Evolutionary conservation across 2,888 invertebrate species (phyloP), one percentile per base, ranked within the genome.

Genomic region (Eupithecia dodoneata): DNA sequence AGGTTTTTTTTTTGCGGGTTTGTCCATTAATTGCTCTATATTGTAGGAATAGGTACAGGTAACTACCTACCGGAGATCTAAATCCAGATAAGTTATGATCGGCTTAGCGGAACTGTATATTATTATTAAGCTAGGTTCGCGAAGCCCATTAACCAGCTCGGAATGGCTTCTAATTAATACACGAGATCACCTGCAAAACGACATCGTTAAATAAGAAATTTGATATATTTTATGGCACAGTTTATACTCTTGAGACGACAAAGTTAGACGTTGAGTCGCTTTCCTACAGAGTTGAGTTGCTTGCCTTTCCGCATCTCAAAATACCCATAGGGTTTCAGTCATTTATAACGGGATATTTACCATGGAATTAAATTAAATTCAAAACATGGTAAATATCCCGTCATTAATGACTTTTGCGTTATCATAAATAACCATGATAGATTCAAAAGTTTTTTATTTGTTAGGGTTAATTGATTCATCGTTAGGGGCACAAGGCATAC

Each of bases 181-280:
- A 65, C 72, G 65, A 45, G 78, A 81, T 80, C 76, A 74, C 73
- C 75, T 72, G 71, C 73, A 71, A 75, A 80, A 79, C 71, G 45
- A 71, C 18, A 75, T 71, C 77, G 75, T 81, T 80, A 78, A 72
- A 81, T 81, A 81, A 81, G 76, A 73, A 71, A 79, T 80, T 81
- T 75, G 75, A 75, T 77, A 79, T 81, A 42, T 66, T 66, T 76
- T 75, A 79, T 76, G 55, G 71, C 74, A 18, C 49, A 77, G 76
- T 82, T 77, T 82, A 84, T 85, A 82, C 76, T 74, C 63, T 72
- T 77, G 71, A 70, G 81, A 81, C 15, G 41, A 42, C 65, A 42
- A 42, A 42, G 15, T 66, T 42, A 59, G 55, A 30, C 30, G 18
- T 4, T 10, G 10, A 59, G 15, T 63, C 30, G 10, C 30, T 63